Conservation (phyloP, 2,888 invertebrate species). For the Drosophila merina region DNA sequence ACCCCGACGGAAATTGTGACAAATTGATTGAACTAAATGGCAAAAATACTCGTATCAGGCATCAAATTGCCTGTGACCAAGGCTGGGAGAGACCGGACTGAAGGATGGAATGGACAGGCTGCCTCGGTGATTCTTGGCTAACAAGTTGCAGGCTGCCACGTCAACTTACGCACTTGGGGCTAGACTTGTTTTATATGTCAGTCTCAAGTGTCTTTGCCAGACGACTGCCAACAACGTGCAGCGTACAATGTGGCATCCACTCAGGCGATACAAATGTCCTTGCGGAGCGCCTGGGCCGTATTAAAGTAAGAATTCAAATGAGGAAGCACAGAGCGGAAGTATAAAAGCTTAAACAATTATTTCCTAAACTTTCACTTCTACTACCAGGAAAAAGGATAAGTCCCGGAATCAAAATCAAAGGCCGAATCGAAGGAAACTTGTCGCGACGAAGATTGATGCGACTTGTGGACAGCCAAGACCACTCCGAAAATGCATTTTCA, state of each 20-base stretch:
- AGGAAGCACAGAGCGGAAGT: neutral
- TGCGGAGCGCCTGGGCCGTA: neutral
- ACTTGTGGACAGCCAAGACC: constrained; percentile 65
- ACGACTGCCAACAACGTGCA: constrained; percentile 48
- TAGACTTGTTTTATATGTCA: constrained; percentile 75
- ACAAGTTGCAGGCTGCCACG: constrained; percentile 47
- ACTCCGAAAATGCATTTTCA: constrained; percentile 65
- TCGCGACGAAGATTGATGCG: constrained; percentile 73
- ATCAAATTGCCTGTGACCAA: constrained; percentile 75
- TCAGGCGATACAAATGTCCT: neutral
- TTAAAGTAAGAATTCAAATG: constrained; percentile 12
- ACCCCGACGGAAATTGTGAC: constrained; percentile 69
- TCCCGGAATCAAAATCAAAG: constrained; percentile 9
- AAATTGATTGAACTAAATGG: constrained; percentile 79
- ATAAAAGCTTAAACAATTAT: constrained; percentile 12
- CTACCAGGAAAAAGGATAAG: constrained; percentile 4
- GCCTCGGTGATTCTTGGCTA: constrained; percentile 31
- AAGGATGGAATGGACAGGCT: constrained; percentile 7
- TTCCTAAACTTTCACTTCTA: constrained; percentile 6
- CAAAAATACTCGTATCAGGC: constrained; percentile 63
- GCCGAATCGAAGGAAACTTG: constrained; percentile 20
- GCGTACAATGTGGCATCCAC: constrained; percentile 11
- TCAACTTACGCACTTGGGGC: constrained; percentile 56
- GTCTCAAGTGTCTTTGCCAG: constrained; percentile 73
- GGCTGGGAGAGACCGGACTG: constrained; percentile 16